Evolutionary conservation across 2,797 vertebrate genomes (phyloP).

Genomic region (Falco concolor): DNA sequence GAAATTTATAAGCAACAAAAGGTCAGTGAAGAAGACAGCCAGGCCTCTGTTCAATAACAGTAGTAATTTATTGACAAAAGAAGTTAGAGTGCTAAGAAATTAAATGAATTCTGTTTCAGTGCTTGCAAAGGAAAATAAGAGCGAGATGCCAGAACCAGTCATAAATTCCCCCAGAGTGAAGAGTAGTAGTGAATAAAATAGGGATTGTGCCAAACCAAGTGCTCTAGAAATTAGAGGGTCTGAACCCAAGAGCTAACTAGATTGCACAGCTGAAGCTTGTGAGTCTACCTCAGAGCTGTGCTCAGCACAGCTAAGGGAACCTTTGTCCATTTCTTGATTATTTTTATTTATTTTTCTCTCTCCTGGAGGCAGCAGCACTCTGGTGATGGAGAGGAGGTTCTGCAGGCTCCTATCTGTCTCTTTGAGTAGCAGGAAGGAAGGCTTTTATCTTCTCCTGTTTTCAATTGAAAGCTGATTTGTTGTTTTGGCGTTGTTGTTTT

Average conservation of each 20-base stretch:
- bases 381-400: background rate
- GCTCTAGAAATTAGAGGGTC: conserved; percentile 7
- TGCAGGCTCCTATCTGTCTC: background rate
- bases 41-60: background rate
- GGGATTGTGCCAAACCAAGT: background rate
- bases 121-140: background rate
- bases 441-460: background rate
- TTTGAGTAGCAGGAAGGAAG: background rate
- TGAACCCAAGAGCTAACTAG: background rate
- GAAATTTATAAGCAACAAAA: background rate
- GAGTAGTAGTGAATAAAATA: background rate
- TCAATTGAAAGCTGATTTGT: background rate
- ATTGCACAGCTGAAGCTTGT: background rate
- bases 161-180: background rate
- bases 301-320: background rate
- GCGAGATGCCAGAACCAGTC: background rate
- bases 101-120: conserved; percentile 5
- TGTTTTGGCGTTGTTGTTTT: no score
- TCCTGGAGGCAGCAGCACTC: background rate
- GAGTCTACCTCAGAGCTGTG: background rate
- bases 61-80: conserved; percentile 16
- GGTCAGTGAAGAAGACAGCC: background rate
- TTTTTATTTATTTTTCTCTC: background rate
- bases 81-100: background rate
- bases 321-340: background rate